These are phyloP conservation scores for Leptinotarsa tumamoca DNA, from an alignment of 2,888 invertebrate species.

Conservation along the genomic window DNA sequence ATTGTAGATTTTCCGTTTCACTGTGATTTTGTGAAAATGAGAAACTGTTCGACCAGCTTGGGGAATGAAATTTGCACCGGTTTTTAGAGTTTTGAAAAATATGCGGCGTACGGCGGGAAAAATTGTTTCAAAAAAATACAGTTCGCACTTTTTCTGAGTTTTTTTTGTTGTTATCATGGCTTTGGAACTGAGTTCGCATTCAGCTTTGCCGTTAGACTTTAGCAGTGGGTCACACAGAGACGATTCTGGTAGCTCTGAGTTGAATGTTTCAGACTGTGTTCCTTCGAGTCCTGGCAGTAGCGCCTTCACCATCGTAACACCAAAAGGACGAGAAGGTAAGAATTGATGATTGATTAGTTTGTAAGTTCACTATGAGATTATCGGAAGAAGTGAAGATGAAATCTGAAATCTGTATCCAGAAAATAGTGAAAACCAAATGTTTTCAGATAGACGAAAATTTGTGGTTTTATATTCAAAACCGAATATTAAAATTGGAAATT, in stretches of 20 bases:
- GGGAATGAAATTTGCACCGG: neutral
- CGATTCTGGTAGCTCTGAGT: slow-evolving; percentile 59
- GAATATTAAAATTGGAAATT: too few species aligned
- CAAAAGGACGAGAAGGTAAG: slow-evolving; percentile 69
- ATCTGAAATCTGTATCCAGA: too few species aligned
- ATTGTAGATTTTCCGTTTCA: neutral
- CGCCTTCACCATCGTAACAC: slow-evolving; percentile 77
- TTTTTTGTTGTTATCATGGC: slow-evolving; percentile 60
- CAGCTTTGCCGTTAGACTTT: slow-evolving; percentile 77
- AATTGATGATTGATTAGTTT: neutral
- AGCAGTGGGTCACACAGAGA: slow-evolving; percentile 65
- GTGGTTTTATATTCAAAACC: too few species aligned
- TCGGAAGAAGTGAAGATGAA: too few species aligned
- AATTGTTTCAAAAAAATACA: neutral
- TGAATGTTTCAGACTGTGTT: slow-evolving; percentile 60
- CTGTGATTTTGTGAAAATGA: slow-evolving; percentile 5
- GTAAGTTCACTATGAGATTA: too few species aligned
- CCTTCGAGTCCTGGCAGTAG: slow-evolving; percentile 65
- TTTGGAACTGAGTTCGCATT: slow-evolving; percentile 72
- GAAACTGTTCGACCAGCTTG: neutral
- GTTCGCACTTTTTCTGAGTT: neutral
- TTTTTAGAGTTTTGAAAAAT: neutral
- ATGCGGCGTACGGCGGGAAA: slow-evolving; percentile 11
- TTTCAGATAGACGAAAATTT: too few species aligned
- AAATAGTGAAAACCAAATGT: too few species aligned